Percentiles rank a stretch among this genome's conserved stretches.
Conservation (phyloP, 2,113 vertebrate species). For the Vidua macroura region DNA sequence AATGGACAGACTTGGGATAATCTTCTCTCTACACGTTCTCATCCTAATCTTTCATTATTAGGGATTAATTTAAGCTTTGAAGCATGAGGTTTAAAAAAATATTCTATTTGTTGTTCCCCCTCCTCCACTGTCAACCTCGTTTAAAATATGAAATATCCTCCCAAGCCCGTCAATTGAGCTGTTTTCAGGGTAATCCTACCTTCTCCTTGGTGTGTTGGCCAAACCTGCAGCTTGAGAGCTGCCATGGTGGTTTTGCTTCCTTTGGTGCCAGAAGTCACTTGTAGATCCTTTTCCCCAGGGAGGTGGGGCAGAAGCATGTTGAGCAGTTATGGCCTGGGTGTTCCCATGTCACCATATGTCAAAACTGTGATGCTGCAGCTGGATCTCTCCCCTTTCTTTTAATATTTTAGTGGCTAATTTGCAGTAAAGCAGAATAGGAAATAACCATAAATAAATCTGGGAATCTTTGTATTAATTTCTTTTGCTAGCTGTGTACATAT, state of each 20-base stretch:
- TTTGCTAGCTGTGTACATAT: slow-evolving; percentile 57
- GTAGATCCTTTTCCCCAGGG: not conserved
- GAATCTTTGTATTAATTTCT: slow-evolving; percentile 69
- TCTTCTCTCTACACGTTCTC: slow-evolving; percentile 2
- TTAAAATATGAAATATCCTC: not conserved
- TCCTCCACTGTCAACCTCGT: not conserved
- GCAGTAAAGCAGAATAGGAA: slow-evolving; percentile 57
- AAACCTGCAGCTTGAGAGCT: not conserved
- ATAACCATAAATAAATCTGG: slow-evolving; percentile 62
- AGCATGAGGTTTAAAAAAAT: not conserved
- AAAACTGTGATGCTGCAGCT: slow-evolving; percentile 9
- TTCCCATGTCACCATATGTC: slow-evolving; percentile 7
- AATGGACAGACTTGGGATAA: slow-evolving; percentile 36
- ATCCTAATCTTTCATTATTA: slow-evolving; percentile 47
- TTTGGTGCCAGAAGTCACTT: not conserved
- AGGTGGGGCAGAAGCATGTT: not conserved
- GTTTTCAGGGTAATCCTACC: not conserved
- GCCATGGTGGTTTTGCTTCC: not conserved
- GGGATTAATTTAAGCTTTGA: slow-evolving; percentile 53
- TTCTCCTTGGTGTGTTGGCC: not conserved
- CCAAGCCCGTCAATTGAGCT: not conserved
- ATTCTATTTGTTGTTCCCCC: not conserved
- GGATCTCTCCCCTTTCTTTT: not conserved
- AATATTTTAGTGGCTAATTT: slow-evolving; percentile 42
- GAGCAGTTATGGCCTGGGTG: not conserved